phyloP scores from a whole-genome alignment of 92 coral and sea anemone genomes.

The Heliopora coerulea region DNA sequence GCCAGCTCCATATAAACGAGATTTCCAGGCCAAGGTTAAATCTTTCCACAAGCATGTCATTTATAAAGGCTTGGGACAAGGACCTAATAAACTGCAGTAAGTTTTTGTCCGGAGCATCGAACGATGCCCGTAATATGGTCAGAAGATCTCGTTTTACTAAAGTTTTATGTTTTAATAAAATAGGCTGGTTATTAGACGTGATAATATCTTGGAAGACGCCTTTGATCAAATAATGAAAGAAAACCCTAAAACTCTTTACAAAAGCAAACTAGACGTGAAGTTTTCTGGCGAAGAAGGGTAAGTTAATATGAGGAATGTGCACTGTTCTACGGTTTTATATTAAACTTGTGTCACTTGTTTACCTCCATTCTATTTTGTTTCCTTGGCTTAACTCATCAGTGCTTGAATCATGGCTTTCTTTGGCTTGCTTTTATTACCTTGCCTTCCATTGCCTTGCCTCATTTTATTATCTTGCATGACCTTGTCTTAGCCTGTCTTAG shows the following conservation, averaged over 20 bases:
- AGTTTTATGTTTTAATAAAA: no score
- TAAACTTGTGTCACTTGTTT: neutral
- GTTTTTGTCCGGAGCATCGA: constrained; percentile 13
- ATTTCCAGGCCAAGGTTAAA: constrained; percentile 98
- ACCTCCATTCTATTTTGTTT: neutral
- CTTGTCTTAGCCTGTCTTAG: no score
- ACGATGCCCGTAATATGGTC: no score
- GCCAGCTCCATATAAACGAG: constrained; percentile 97
- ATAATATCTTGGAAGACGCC: constrained; percentile 92
- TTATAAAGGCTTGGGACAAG: constrained; percentile 93
- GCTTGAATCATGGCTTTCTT: no score
- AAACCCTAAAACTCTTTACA: constrained; percentile 78
- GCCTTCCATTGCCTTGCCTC: no score
- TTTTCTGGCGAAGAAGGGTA: constrained; percentile 99
- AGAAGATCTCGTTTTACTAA: no score
- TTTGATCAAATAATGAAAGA: constrained; percentile 98
- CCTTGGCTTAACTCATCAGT: no score
- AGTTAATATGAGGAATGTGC: neutral
- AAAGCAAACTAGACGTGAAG: constrained; percentile 85
- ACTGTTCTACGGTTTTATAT: no score
- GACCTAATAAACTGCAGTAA: constrained; percentile 93
- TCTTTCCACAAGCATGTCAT: constrained; percentile 93
- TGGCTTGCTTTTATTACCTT: neutral
- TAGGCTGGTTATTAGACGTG: constrained; percentile 86
- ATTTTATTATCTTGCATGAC: no score